Conservation (phyloP, 2,113 vertebrate species). For the Tragelaphus scriptus region DNA sequence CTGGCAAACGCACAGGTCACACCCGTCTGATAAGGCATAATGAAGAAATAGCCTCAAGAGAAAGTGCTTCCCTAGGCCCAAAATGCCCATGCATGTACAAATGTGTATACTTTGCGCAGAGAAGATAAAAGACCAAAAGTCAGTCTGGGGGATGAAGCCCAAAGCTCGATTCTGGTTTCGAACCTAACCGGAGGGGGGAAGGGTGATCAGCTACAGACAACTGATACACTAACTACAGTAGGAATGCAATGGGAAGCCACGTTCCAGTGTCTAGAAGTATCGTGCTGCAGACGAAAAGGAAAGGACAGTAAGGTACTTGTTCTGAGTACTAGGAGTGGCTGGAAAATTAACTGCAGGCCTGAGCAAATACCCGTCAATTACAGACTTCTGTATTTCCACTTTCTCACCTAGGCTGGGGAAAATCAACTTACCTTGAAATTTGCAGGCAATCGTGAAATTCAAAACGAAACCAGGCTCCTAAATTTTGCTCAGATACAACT, state of each 20-base stretch:
- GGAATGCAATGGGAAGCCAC: conserved; percentile 34
- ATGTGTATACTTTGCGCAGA: neutral
- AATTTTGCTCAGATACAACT: neutral
- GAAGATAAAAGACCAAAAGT: conserved; percentile 9
- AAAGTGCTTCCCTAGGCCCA: conserved; percentile 25
- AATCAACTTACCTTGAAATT: conserved; percentile 23
- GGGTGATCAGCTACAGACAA: neutral
- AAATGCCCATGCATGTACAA: conserved; percentile 42
- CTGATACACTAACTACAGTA: neutral
- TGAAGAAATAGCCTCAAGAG: conserved; percentile 19
- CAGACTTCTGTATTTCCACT: neutral
- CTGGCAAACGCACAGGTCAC: conserved; percentile 25
- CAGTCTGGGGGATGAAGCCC: neutral
- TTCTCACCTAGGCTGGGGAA: neutral
- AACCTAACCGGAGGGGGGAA: neutral
- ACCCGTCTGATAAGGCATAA: neutral
- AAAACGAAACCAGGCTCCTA: neutral
- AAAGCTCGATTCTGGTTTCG: neutral
- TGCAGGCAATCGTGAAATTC: neutral
- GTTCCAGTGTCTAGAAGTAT: conserved; percentile 14
- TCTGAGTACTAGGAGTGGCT: neutral
- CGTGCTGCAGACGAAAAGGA: conserved; percentile 26
- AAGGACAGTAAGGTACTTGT: neutral
- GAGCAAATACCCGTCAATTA: neutral
- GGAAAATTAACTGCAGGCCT: neutral